phyloP scores from a whole-genome alignment of 2,113 vertebrate genomes.

The Neodon shergylaensis region DNA sequence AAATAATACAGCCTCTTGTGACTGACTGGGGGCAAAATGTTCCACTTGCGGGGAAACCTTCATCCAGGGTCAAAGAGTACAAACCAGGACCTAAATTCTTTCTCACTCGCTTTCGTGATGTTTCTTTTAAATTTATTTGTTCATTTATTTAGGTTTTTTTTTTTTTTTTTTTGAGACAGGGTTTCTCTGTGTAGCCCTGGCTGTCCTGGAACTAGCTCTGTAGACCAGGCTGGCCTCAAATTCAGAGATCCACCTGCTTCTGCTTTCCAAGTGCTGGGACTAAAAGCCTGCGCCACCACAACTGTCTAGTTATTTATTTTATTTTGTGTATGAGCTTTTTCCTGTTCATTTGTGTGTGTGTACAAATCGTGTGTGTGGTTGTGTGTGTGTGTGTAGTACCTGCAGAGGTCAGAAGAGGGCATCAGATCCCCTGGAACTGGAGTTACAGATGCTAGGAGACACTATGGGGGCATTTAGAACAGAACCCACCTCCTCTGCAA shows the following conservation, averaged over 20 bases:
- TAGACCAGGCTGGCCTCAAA: background rate
- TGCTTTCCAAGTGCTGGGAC: background rate
- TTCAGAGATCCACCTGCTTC: background rate
- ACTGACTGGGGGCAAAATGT: background rate
- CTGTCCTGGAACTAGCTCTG: background rate
- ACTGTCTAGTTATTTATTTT: background rate
- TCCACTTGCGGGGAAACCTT: background rate
- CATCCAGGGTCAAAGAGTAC: background rate
- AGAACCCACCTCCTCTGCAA: background rate
- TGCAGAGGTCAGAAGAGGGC: background rate
- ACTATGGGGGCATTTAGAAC: background rate
- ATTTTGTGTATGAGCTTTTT: background rate
- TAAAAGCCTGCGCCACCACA: background rate
- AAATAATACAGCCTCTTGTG: background rate
- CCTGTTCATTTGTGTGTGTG: too few species aligned
- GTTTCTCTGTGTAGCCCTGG: background rate
- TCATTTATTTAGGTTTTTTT: background rate
- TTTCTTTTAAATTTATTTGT: background rate
- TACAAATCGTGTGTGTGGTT: background rate
- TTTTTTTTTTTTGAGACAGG: background rate
- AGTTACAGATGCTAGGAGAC: background rate
- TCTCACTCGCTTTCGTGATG: background rate
- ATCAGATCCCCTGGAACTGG: background rate
- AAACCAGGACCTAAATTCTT: background rate
- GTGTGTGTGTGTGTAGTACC: background rate